phyloP scores from a whole-genome alignment of 2,888 invertebrate genomes.

The Troides aeacus region DNA sequence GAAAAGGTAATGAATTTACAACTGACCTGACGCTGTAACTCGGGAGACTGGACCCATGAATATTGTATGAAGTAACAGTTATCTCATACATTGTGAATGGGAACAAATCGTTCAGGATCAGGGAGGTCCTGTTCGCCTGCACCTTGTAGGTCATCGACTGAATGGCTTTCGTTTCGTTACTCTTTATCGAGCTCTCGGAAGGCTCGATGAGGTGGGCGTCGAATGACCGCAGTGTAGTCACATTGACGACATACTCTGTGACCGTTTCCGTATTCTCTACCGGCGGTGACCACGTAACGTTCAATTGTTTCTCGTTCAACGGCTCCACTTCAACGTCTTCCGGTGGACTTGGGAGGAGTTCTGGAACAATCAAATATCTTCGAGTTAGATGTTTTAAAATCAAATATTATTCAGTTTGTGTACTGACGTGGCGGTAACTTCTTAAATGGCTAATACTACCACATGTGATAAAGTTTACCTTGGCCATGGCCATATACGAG shows the following conservation, averaged over 20 bases:
- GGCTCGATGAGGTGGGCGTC: conserved; percentile 80
- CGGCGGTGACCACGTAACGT: conserved; percentile 86
- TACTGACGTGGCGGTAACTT: too few species aligned
- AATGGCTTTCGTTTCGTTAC: conserved; percentile 45
- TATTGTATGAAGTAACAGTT: conserved; percentile 85
- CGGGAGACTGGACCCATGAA: conserved; percentile 88
- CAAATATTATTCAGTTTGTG: too few species aligned
- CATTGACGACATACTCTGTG: conserved; percentile 84
- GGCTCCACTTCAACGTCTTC: conserved; percentile 86
- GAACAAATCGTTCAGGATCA: conserved; percentile 82
- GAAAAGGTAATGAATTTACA: not conserved
- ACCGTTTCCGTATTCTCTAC: conserved; percentile 82
- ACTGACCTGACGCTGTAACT: conserved; percentile 83
- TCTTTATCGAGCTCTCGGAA: conserved; percentile 63
- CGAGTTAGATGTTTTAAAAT: too few species aligned
- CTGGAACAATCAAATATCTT: conserved; percentile 57
- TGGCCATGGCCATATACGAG: too few species aligned
- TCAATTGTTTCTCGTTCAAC: conserved; percentile 85
- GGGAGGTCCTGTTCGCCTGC: conserved; percentile 78
- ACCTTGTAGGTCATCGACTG: conserved; percentile 76
- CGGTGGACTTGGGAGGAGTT: conserved; percentile 87
- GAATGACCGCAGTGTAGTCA: conserved; percentile 85
- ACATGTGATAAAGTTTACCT: too few species aligned
- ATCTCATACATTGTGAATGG: conserved; percentile 93
- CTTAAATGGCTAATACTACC: too few species aligned